Evolutionary conservation across 2,113 vertebrate genomes (phyloP), one percentile per base, ranked within the genome.

Genomic region (Datnioides undecimradiatus): DNA sequence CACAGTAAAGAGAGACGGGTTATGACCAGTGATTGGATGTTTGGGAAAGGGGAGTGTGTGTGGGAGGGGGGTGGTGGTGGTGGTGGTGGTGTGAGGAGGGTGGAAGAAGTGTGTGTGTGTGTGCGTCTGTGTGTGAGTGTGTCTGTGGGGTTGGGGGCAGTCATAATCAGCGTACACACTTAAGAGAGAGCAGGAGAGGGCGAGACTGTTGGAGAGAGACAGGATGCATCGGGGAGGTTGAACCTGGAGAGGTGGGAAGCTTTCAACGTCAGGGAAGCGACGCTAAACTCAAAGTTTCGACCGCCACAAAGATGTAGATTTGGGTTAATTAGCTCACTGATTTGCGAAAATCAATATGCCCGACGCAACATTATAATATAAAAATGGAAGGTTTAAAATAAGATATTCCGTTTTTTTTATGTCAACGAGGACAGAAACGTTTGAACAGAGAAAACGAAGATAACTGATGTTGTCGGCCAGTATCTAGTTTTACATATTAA

Each of bases 21-120:
- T 78, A 58, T 52, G 40, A 73, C 55, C 49, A 48, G 54, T 73
- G 71, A 79, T 64, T 86, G 76, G 73, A 79, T 73, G 78, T 78
- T n/a, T 67, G 41, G 58, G 67, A 63, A 62, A 68, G 62, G 63
- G 51, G 25, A 34, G 49, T 21, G 54, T n/a, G 41, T 29, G 19
- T 8, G n/a, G 25, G 21, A n/a, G n/a, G n/a, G n/a, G n/a, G n/a
- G n/a, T n/a, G n/a, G n/a, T n/a, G n/a, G n/a, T n/a, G n/a, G n/a
- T n/a, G n/a, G n/a, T n/a, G n/a, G 51, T 8, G 29, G 34, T 8
- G 3, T 31, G 8, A 38, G 60, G 62, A 27, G 46, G 27, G 54
- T 29, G 52, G 10, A 10, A 12, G 19, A 7, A 7, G 34, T 16
- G 41, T 25, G 40, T 36, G 49, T 65, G 38, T 65, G 60, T 27